These are phyloP conservation scores for Cepaea nemoralis DNA, from an alignment of 1,140 invertebrate species.

Conservation along the genomic window DNA sequence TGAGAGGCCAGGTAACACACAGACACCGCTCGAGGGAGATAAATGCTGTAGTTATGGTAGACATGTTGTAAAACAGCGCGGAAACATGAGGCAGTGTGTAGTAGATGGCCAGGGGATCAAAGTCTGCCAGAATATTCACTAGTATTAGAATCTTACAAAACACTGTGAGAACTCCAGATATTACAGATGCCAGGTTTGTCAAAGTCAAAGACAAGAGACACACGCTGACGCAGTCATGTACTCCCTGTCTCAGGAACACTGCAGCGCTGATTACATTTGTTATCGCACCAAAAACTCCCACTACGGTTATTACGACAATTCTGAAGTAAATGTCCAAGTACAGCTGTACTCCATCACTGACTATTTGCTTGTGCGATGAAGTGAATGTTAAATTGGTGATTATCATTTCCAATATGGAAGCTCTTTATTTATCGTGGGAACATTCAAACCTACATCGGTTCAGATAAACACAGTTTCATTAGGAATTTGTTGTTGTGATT, in stretches of 20 bases:
- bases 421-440: too few relatives aligned
- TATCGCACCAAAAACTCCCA: neutral
- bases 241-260: neutral
- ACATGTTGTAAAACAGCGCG: neutral
- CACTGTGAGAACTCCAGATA: neutral
- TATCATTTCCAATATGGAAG: too few relatives aligned
- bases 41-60: neutral
- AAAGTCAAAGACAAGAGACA: neutral
- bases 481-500: too few relatives aligned
- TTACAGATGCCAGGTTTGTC: neutral
- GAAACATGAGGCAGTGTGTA: neutral
- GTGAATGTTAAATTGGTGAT: too few relatives aligned
- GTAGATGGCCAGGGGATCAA: neutral
- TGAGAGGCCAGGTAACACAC: neutral
- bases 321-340: neutral
- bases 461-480: too few relatives aligned
- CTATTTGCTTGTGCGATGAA: neutral
- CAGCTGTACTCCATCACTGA: neutral
- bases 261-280: neutral
- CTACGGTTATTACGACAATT: neutral
- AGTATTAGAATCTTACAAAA: neutral
- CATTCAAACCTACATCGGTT: too few relatives aligned
- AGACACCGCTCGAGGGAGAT: neutral
- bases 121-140: neutral
- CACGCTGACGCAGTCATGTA: neutral